Percentiles rank a stretch among this genome's conserved stretches.
Evolutionary conservation across 2,888 invertebrate species (phyloP).

Genomic region (Digitonthophagus gazella): DNA sequence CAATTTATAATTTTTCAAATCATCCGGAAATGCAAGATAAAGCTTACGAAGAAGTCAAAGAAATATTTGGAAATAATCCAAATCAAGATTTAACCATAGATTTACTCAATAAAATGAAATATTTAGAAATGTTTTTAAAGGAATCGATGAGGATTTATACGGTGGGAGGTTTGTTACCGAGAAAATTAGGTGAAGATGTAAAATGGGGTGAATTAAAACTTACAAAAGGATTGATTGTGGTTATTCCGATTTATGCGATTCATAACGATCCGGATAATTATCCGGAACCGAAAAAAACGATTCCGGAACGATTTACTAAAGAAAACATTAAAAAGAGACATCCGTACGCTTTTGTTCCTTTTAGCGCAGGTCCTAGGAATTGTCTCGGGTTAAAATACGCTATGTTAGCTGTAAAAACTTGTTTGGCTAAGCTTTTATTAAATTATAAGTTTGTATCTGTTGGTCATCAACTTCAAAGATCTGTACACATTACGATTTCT

Average conservation of each 20-base stretch:
- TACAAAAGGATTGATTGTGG: neutral
- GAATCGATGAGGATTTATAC: neutral
- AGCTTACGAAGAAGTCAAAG: neutral
- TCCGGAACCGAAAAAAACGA: neutral
- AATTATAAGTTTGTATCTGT: conserved; percentile 1
- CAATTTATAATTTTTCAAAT: neutral
- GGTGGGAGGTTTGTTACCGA: neutral
- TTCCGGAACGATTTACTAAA: neutral
- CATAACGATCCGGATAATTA: neutral
- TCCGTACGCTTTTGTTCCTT: neutral
- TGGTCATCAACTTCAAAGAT: neutral
- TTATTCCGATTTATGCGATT: neutral
- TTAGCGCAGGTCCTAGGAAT: neutral
- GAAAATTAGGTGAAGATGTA: neutral
- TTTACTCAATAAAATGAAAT: neutral
- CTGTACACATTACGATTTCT: neutral
- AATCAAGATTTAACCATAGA: too few relatives aligned
- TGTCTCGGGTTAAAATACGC: neutral
- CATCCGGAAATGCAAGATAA: neutral
- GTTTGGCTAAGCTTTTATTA: neutral
- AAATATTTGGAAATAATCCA: too few relatives aligned
- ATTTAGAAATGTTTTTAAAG: neutral
- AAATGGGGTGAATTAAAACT: neutral
- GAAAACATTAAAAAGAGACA: neutral
- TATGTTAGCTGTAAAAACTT: neutral